Evolutionary conservation across 2,888 invertebrate genomes (phyloP).

Genomic region (Linnaemya vulpina): DNA sequence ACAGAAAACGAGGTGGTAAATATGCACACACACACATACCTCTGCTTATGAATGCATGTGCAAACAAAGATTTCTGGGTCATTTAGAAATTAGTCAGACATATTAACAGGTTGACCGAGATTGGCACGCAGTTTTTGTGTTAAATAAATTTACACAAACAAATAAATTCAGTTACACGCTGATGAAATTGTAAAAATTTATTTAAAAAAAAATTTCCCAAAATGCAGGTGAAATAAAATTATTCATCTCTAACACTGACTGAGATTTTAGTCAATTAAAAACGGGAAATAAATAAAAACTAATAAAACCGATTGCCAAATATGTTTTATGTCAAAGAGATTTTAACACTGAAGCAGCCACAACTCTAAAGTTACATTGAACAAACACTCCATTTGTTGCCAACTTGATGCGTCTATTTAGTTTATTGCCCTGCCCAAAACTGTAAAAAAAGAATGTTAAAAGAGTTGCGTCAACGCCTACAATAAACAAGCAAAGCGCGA

Average conservation of each 20-base stretch:
- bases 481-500: neutral
- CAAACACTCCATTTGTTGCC: constrained; percentile 59
- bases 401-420: constrained; percentile 49
- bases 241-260: constrained; percentile 6
- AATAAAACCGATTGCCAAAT: constrained; percentile 56
- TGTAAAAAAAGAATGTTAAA: neutral
- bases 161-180: neutral
- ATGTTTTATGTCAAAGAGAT: neutral
- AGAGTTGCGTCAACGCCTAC: constrained; percentile 57
- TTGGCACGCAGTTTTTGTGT: neutral
- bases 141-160: constrained; percentile 4
- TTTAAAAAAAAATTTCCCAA: neutral
- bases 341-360: constrained; percentile 53
- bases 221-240: neutral
- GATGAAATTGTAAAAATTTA: neutral
- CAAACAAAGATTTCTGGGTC: constrained; percentile 34
- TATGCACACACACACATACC: neutral
- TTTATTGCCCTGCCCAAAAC: constrained; percentile 55
- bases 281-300: neutral
- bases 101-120: constrained; percentile 9
- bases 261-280: neutral
- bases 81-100: constrained; percentile 32
- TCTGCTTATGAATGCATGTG: neutral
- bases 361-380: constrained; percentile 10
- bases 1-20: constrained; percentile 1